These are phyloP conservation scores for Rhabdophis nuchalis DNA, from an alignment of 2,797 vertebrate genomes.

Conservation along the genomic window DNA sequence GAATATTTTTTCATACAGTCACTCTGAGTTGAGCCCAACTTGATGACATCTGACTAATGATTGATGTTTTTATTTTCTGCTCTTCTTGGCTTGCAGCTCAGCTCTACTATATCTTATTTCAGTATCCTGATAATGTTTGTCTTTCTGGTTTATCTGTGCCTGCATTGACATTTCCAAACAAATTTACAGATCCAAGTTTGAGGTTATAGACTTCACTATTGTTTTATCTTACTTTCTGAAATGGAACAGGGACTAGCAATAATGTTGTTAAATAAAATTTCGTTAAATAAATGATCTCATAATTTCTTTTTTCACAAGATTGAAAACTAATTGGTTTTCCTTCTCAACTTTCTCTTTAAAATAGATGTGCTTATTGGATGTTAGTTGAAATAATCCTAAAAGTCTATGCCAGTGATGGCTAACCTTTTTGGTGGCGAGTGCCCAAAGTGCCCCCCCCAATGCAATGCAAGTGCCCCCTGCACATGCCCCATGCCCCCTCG, in stretches of 20 bases:
- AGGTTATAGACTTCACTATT: not conserved
- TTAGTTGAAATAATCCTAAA: not conserved
- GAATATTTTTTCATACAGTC: not conserved
- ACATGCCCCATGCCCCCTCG: no score
- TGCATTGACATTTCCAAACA: not conserved
- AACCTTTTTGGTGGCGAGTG: no score
- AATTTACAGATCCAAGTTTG: not conserved
- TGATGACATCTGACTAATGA: not conserved
- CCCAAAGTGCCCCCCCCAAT: no score
- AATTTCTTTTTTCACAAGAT: not conserved
- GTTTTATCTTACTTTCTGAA: not conserved
- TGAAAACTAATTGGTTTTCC: not conserved
- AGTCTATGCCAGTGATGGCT: not conserved
- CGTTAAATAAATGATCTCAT: not conserved
- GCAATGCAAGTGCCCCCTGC: no score
- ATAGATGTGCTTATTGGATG: not conserved
- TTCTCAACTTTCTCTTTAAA: not conserved
- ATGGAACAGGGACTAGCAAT: not conserved
- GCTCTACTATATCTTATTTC: not conserved
- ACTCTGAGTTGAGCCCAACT: slow-evolving; percentile 18
- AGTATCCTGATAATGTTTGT: not conserved
- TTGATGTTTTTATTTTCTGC: not conserved
- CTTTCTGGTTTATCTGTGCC: not conserved
- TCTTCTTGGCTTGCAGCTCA: not conserved
- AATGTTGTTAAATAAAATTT: not conserved